Base-by-base conservation (phyloP, 2,888 invertebrate species). In the Ochropacha duplaris region DNA sequence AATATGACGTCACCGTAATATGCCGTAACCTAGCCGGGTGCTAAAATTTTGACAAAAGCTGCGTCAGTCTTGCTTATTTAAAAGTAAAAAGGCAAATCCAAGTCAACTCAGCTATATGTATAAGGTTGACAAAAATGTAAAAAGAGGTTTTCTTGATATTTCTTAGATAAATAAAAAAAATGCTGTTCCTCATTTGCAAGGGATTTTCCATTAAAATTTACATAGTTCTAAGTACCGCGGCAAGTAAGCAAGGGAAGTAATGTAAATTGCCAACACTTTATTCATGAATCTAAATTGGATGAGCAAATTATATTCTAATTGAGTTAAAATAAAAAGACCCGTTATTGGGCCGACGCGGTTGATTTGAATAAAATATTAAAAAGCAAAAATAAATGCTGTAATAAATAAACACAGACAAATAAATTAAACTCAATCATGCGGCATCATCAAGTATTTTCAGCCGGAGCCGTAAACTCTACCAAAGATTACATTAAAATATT, bases 201-300 rank as follows among this genome's bases (percentile, higher is more conserved):
- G 9, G 44, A 19, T 16, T 44, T 44, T 19, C 19, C 39, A 9
- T 54, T 54, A 19, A 22, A n/a, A 50, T 51, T 39, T 50, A 31
- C 49, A 24, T 16, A 54, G 52, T 54, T 57, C 61, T 61, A 57
- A 59, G 56, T 50, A 58, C 50, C 54, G 26, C 36, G 51, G 44
- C 57, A 54, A 58, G 57, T 52, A 50, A 51, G 16, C 59, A 57
- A 56, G 55, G 56, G 61, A 61, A 59, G 57, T 54, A 64, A 67
- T 74, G 71, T 61, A 73, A 72, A 76, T 74, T 65, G 8, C 31
- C 49, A 50, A 51, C 57, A 64, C 54, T 63, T 67, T 68, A 71
- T 70, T 72, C 69, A 72, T 69, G 66, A 71, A 71, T 65, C 58
- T 65, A 68, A 69, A 63, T 68, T 70, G 57, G 59, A 54, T 57